These are phyloP conservation scores for Callopanchax toddi DNA, from an alignment of 2,113 vertebrate species.

Conservation along the genomic window DNA sequence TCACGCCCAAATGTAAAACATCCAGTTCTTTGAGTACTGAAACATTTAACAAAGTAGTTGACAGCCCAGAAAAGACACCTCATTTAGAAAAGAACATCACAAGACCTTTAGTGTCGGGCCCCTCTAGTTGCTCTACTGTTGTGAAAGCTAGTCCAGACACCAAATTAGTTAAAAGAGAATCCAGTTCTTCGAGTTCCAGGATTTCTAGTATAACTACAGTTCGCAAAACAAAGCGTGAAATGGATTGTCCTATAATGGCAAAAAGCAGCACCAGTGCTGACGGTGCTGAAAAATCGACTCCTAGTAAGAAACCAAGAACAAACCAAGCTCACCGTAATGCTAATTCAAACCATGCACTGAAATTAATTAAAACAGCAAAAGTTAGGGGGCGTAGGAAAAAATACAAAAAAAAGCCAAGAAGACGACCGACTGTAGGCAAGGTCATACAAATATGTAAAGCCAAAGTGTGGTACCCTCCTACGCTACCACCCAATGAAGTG, in stretches of 20 bases:
- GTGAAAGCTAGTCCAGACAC: background rate
- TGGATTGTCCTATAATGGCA: background rate
- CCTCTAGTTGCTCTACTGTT: background rate
- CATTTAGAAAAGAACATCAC: background rate
- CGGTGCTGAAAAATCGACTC: background rate
- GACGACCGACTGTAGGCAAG: background rate
- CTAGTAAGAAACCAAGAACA: conserved; percentile 34
- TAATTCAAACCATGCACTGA: conserved; percentile 4
- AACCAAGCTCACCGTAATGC: background rate
- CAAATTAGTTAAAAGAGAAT: conserved; percentile 8
- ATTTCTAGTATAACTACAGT: background rate
- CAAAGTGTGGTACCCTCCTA: conserved; percentile 56
- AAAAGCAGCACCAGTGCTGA: background rate
- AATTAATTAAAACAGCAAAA: conserved; percentile 24
- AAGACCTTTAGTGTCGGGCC: background rate
- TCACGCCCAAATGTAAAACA: background rate
- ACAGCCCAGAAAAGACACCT: background rate
- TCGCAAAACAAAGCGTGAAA: background rate
- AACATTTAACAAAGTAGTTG: background rate
- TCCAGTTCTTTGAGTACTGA: background rate
- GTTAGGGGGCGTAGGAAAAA: conserved; percentile 3
- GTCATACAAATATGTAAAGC: conserved; percentile 8
- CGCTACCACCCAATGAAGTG: background rate
- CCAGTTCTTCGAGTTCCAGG: background rate
- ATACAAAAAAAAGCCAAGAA: background rate